Conservation (phyloP, 2,113 vertebrate genomes). For the Xiphorhynchus elegans region DNA sequence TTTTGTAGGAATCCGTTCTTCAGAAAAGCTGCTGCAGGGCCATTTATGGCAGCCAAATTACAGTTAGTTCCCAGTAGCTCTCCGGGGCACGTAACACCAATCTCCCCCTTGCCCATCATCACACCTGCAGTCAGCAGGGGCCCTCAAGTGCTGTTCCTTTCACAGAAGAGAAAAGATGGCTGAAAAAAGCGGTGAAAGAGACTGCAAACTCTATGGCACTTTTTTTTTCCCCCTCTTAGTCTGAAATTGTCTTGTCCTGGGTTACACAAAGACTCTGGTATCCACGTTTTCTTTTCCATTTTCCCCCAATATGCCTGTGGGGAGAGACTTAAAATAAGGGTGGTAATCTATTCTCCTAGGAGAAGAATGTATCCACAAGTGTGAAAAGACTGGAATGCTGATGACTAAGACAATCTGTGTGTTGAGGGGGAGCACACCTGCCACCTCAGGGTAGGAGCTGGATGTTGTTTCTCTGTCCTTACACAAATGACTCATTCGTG, state of each 20-base stretch:
- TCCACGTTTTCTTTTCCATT: too few relatives aligned
- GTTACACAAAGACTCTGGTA: too few relatives aligned
- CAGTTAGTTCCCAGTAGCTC: not conserved
- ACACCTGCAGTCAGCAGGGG: conserved; percentile 13
- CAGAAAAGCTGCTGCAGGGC: not conserved
- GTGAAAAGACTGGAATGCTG: too few relatives aligned
- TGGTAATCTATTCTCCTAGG: too few relatives aligned
- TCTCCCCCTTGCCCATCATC: not conserved
- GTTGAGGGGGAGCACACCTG: too few relatives aligned
- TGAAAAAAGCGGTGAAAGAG: not conserved
- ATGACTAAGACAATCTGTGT: too few relatives aligned
- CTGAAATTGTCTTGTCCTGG: not conserved
- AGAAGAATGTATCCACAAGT: too few relatives aligned
- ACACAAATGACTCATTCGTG: too few relatives aligned
- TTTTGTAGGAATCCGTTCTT: not conserved
- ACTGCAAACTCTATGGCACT: not conserved
- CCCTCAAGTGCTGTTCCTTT: not conserved
- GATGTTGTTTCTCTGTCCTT: too few relatives aligned
- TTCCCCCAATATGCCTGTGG: too few relatives aligned
- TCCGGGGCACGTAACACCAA: not conserved
- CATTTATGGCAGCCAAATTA: not conserved
- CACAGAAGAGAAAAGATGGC: not conserved
- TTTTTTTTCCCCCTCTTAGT: not conserved
- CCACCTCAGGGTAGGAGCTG: too few relatives aligned
- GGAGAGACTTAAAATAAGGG: too few relatives aligned